Base-by-base conservation (phyloP, 2,113 vertebrate species). In the Azemiops feae region DNA sequence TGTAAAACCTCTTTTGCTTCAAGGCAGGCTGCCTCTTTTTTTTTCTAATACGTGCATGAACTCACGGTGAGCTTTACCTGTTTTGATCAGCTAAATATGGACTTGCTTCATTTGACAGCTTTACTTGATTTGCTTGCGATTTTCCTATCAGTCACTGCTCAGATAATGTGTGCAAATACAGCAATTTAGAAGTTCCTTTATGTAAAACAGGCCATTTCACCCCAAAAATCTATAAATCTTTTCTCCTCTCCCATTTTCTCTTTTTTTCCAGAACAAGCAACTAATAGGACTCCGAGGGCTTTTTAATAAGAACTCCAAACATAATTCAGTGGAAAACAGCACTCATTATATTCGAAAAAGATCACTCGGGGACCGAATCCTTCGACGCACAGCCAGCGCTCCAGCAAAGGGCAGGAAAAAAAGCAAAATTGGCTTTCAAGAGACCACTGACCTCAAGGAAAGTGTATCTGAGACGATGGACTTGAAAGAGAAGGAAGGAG, bases 351-450 rank as follows among this genome's bases (percentile, higher is more conserved):
- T 97, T 45, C 98, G 98, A 30, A 99, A 99, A 69, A 98, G 98
- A 88, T 99, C 99, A 0, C 97, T 99, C 6, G 98, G 99, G 9
- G 98, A 99, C 20, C 98, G 98, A 64, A 97, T 99, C 91, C 98
- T 99, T 89, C 98, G 99, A 0, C 98, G 99, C 93, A 99, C 99
- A 0, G 99, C 98, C 93, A 99, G 99, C 2, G 99, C 99, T 5
- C 99, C 99, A 0, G 98, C 99, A 69, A 99, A 99, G 93, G 99
- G 98, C 52, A 98, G 99, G 85, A 99, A 99, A 96, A 99, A 99
- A 96, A 99, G 98, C 92, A 99, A 99, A 96, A 98, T 98, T 98
- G 97, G 97, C 11, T 96, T 98, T 54, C 97, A 98, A 18, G 99
- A 99, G 93, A 97, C 97, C 81, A 95, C 97, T 0, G 99, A 99